A percentile compares a stretch with the other conserved stretches of the same genome.
These are phyloP conservation scores for Aramus guarauna DNA, from an alignment of 2,113 vertebrate genomes.

Conservation along the genomic window DNA sequence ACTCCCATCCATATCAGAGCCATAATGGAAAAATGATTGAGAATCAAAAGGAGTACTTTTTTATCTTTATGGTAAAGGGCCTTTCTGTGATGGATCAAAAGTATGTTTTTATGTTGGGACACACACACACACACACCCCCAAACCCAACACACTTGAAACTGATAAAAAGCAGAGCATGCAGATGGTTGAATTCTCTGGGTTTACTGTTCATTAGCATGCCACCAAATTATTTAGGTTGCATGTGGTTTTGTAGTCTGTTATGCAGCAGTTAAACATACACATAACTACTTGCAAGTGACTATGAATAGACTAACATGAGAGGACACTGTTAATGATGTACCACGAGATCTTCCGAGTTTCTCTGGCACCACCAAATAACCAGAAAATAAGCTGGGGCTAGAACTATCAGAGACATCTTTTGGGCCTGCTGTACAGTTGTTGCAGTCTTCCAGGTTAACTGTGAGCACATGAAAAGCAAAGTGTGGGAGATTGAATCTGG, in stretches of 20 bases:
- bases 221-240: background rate
- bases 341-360: background rate
- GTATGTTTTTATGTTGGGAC: background rate
- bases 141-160: background rate
- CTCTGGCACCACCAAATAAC: background rate
- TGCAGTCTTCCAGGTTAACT: background rate
- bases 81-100: background rate
- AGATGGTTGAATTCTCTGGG: background rate
- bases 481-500: fast-evolving
- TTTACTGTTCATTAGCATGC: background rate
- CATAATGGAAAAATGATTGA: conserved; percentile 15
- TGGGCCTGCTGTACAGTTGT: background rate
- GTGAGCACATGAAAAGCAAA: background rate
- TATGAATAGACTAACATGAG: background rate
- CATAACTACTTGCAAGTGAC: background rate
- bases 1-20: background rate
- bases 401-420: background rate
- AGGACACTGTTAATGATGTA: background rate
- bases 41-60: background rate
- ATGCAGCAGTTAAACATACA: background rate
- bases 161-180: conserved; percentile 29
- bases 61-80: background rate
- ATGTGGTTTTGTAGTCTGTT: conserved; percentile 7
- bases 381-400: background rate
- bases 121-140: background rate